These are phyloP conservation scores for Mobula hypostoma DNA, from an alignment of 2,113 vertebrate genomes.

Conservation along the genomic window DNA sequence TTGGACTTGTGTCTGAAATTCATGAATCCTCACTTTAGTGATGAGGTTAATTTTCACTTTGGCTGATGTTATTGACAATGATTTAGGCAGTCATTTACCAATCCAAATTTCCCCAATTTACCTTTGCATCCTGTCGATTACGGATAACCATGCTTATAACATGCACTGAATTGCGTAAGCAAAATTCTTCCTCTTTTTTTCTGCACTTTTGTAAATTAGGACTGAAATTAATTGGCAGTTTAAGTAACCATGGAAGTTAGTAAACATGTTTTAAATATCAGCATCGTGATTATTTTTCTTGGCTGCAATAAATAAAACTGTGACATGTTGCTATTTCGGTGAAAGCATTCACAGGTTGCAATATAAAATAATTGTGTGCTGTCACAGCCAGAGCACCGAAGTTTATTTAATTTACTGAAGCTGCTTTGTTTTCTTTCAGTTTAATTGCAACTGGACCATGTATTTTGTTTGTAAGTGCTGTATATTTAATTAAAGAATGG, in stretches of 20 bases:
- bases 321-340: conserved; percentile 5
- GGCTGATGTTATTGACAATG: neutral
- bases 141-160: neutral
- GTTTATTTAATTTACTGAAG: neutral
- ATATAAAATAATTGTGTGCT: neutral
- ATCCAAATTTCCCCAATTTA: neutral
- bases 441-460: neutral
- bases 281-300: neutral
- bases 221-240: neutral
- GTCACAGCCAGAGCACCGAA: neutral
- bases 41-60: neutral
- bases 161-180: neutral
- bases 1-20: neutral
- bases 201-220: neutral
- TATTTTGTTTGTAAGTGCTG: neutral
- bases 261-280: conserved; percentile 33
- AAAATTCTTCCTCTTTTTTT: neutral
- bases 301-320: neutral
- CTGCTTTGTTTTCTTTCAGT: neutral
- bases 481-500: neutral
- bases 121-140: neutral
- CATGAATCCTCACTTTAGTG: neutral
- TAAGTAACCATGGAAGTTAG: neutral
- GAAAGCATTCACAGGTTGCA: neutral
- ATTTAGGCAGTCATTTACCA: neutral